Evolutionary conservation across 2,113 vertebrate genomes (phyloP).

Genomic region (Archocentrus centrarchus): DNA sequence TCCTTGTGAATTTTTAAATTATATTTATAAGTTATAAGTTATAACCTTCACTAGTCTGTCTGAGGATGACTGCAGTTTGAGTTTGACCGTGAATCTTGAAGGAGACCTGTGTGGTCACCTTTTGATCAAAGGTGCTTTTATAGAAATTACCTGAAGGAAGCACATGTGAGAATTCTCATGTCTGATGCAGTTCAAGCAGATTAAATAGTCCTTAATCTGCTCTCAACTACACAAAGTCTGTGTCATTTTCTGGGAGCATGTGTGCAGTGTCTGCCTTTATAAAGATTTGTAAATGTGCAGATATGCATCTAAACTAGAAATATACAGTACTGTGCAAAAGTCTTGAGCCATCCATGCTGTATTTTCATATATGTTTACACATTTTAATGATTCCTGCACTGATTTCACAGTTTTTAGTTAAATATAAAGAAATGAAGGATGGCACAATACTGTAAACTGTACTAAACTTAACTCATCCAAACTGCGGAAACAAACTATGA

Average conservation of each 20-base stretch:
- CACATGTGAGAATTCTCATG: not conserved
- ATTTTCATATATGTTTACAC: too few species aligned
- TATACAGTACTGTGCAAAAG: not conserved
- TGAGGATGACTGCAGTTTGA: not conserved
- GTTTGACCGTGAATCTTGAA: too few species aligned
- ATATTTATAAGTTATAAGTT: not conserved
- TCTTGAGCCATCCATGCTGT: not conserved
- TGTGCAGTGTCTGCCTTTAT: not conserved
- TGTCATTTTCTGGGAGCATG: too few species aligned
- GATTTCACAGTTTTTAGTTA: not conserved
- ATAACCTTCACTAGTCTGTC: not conserved
- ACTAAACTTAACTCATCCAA: not conserved
- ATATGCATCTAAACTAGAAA: not conserved
- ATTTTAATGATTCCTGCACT: not conserved
- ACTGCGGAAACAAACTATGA: not conserved
- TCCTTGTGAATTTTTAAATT: not conserved
- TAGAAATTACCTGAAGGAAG: too few species aligned
- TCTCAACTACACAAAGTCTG: too few species aligned
- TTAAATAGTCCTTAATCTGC: not conserved
- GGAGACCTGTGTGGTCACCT: too few species aligned
- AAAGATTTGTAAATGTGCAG: not conserved
- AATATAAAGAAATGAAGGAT: not conserved
- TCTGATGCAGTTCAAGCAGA: not conserved
- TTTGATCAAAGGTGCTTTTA: too few species aligned
- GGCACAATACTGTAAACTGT: not conserved